These are phyloP conservation scores for Barbus barbus DNA, from an alignment of 2,113 vertebrate genomes.

Conservation along the genomic window DNA sequence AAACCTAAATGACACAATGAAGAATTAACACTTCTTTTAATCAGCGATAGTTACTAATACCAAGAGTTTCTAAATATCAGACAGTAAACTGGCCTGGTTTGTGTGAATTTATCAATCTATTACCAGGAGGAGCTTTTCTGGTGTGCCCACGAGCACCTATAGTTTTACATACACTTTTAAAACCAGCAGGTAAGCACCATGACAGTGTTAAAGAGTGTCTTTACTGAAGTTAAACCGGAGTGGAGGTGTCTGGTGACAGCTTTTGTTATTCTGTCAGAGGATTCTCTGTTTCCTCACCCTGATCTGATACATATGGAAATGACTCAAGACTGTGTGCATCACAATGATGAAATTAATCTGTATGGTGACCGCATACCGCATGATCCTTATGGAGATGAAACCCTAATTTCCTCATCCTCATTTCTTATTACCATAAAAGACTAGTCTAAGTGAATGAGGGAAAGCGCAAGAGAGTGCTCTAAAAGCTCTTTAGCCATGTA, in stretches of 20 bases:
- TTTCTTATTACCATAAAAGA: too few species aligned
- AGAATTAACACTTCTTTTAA: too few species aligned
- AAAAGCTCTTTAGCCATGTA: not conserved
- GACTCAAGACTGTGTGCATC: conserved; percentile 12
- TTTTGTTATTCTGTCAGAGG: conserved; percentile 50
- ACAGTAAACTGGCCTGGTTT: too few species aligned
- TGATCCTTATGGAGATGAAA: not conserved
- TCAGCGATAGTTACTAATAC: not conserved
- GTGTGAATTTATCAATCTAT: not conserved
- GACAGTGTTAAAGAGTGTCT: not conserved
- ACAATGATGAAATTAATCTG: conserved; percentile 45
- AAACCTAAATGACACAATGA: not conserved
- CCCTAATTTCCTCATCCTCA: not conserved
- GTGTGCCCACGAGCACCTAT: not conserved
- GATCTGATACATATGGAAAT: conserved; percentile 47
- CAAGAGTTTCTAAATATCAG: too few species aligned
- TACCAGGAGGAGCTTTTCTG: not conserved
- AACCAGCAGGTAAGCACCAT: not conserved
- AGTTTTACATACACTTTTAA: not conserved
- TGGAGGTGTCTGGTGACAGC: conserved; percentile 36
- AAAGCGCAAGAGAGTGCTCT: not conserved
- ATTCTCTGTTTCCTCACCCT: conserved; percentile 23
- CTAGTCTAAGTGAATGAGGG: not conserved
- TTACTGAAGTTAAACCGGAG: not conserved
- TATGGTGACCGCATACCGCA: conserved; percentile 33